Conservation (phyloP, 2,113 vertebrate species). For the Psephotus haematonotus region DNA sequence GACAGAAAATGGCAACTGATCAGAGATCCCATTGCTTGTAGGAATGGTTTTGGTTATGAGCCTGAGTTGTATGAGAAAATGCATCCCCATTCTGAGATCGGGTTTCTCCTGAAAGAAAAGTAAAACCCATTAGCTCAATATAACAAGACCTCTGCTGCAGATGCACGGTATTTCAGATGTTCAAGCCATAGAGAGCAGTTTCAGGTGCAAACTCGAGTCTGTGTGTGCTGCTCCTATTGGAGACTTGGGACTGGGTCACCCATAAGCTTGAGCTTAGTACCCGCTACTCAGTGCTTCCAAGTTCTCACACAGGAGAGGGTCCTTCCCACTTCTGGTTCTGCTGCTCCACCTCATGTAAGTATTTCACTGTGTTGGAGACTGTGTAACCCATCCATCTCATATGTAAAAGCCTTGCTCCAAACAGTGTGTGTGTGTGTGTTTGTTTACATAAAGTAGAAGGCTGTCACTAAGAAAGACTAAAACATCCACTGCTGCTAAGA, state of each 20-base stretch:
- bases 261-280: not conserved
- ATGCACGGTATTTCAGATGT: not conserved
- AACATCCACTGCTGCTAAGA: not conserved
- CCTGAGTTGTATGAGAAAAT: not conserved
- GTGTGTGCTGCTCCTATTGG: not conserved
- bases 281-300: not conserved
- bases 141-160: not conserved
- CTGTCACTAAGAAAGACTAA: not conserved
- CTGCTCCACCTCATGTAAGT: not conserved
- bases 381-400: not conserved
- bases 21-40: not conserved
- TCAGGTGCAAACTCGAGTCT: accelerated
- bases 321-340: not conserved
- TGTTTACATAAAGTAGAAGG: not conserved
- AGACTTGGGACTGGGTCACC: not conserved
- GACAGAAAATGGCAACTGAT: not conserved
- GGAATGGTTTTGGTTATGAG: not conserved
- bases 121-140: not conserved
- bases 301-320: accelerated
- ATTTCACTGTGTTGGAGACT: not conserved
- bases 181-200: not conserved
- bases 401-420: not conserved
- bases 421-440: not conserved
- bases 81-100: not conserved
- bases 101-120: not conserved